A percentile compares a stretch with the other conserved stretches of the same genome.
These are phyloP conservation scores for Ganaspis sp. DNA, from an alignment of 1,140 invertebrate genomes.

Conservation along the genomic window DNA sequence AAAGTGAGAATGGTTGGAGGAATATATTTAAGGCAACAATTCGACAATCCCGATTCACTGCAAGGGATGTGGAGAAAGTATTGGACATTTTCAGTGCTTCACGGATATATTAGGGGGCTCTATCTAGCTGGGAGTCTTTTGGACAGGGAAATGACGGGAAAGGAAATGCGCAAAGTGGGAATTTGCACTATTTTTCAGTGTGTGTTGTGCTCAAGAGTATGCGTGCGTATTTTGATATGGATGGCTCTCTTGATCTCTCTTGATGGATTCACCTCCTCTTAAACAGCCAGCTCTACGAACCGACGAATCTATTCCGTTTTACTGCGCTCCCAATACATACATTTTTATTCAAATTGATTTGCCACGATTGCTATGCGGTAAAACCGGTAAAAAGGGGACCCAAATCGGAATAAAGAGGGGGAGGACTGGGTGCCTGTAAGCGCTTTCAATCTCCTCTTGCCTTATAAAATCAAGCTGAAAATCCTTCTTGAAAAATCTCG, in stretches of 20 bases:
- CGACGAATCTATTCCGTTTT: constrained; percentile 69
- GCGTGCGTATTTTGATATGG: not conserved
- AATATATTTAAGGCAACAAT: constrained; percentile 67
- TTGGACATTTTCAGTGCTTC: constrained; percentile 12
- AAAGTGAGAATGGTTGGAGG: constrained; percentile 47
- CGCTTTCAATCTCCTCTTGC: constrained; percentile 17
- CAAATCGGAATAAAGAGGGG: constrained; percentile 31
- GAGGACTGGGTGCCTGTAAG: constrained; percentile 34
- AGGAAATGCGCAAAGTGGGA: not conserved
- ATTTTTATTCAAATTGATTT: constrained; percentile 72
- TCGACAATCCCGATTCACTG: constrained; percentile 59
- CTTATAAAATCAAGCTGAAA: constrained; percentile 5
- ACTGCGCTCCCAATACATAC: constrained; percentile 70
- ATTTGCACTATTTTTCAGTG: not conserved
- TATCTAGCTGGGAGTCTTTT: not conserved
- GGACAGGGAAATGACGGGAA: not conserved
- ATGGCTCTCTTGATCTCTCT: constrained; percentile 43
- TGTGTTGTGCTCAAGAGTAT: not conserved
- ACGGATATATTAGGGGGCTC: not conserved
- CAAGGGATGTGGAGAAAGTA: constrained; percentile 45
- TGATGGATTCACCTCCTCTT: constrained; percentile 62
- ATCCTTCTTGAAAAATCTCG: constrained; percentile 14
- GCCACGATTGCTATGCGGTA: constrained; percentile 68
- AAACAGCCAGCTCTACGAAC: constrained; percentile 46
- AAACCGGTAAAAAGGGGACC: constrained; percentile 45